A percentile compares a stretch with the other conserved stretches of the same genome.
Evolutionary conservation across 2,113 vertebrate genomes (phyloP).

Genomic region (Pitta sordida): DNA sequence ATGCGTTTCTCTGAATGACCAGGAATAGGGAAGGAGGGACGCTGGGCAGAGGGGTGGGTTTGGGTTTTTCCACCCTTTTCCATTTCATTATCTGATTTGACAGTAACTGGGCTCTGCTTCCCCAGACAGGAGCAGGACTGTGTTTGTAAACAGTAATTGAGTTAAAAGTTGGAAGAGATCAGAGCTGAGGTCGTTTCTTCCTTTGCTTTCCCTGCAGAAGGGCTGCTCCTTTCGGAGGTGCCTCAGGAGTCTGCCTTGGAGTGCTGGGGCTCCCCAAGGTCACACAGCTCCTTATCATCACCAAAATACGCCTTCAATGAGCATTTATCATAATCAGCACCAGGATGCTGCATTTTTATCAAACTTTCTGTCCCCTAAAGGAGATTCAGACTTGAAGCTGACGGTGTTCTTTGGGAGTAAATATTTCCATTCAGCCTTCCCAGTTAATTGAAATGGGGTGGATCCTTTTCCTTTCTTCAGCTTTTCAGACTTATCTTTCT

Average conservation of each 20-base stretch:
- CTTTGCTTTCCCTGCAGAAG: neutral
- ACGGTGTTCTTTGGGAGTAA: constrained; percentile 5
- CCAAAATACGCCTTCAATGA: neutral
- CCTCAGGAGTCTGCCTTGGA: neutral
- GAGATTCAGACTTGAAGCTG: constrained; percentile 12
- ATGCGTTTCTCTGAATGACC: neutral
- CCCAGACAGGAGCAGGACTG: constrained; percentile 12
- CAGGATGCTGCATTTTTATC: constrained; percentile 32
- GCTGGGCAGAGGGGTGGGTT: neutral
- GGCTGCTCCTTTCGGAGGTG: neutral
- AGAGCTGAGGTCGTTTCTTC: neutral
- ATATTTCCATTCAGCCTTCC: constrained; percentile 4
- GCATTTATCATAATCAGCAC: constrained; percentile 3
- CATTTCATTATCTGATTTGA: constrained; percentile 33
- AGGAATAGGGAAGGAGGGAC: neutral
- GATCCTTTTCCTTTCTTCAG: neutral
- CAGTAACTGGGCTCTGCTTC: constrained; percentile 53
- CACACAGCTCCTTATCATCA: constrained; percentile 25
- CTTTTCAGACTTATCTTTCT: neutral
- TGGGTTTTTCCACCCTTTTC: neutral
- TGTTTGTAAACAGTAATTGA: constrained; percentile 52
- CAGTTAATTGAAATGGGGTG: neutral
- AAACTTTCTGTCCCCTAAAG: constrained; percentile 41
- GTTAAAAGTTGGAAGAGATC: constrained; percentile 53
- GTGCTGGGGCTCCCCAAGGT: neutral